Conservation (phyloP, 2,113 vertebrate species). For the Martes martes region DNA sequence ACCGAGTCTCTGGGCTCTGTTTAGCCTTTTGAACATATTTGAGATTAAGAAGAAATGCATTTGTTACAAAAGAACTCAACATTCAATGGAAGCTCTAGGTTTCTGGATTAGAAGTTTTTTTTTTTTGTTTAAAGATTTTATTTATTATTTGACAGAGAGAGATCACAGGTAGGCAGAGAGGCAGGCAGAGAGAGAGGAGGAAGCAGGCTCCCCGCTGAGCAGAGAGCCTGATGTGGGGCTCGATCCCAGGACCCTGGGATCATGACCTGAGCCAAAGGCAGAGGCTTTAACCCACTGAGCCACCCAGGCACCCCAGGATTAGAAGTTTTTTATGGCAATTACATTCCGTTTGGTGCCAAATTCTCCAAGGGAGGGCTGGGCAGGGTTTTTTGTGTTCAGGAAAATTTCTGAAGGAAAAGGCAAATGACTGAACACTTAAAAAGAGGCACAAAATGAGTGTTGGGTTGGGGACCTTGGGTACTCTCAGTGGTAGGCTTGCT, state of each 20-base stretch:
- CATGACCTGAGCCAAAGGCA: no score
- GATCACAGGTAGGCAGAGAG: no score
- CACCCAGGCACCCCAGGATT: background rate
- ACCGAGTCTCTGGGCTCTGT: no score
- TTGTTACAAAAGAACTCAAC: background rate
- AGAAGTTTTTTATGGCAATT: background rate
- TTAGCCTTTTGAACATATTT: background rate
- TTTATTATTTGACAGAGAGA: no score
- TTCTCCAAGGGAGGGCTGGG: background rate
- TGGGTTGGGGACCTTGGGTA: background rate
- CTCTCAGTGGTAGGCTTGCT: background rate
- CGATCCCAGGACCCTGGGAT: no score
- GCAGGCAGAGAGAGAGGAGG: no score
- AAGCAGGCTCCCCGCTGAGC: no score
- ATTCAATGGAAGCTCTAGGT: background rate
- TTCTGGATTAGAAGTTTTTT: background rate
- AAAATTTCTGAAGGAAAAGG: background rate
- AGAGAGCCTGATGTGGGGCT: no score
- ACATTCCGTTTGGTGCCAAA: background rate
- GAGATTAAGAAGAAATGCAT: background rate
- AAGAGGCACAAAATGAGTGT: background rate
- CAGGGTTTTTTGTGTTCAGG: background rate
- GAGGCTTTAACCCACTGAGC: no score
- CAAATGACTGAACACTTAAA: background rate
- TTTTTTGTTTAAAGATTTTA: no score